Conservation (phyloP, 2,113 vertebrate species). For the Pygoscelis adeliae region DNA sequence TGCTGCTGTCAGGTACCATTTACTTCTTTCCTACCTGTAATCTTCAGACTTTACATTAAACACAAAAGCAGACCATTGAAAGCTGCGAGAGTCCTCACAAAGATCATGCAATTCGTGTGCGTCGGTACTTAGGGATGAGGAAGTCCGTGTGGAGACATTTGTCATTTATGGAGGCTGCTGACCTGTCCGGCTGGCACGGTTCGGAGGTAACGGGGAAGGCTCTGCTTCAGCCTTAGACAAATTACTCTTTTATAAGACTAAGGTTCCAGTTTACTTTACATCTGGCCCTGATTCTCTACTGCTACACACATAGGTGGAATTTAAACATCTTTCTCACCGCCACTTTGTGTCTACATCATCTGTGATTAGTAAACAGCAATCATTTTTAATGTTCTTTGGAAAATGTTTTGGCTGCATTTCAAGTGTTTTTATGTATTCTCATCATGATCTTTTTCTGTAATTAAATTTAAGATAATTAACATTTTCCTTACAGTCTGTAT, state of each 20-base stretch:
- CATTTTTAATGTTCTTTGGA: conserved; percentile 70
- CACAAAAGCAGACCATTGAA: not conserved
- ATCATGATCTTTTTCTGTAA: conserved; percentile 74
- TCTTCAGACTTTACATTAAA: not conserved
- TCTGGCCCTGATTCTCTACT: not conserved
- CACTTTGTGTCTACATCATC: conserved; percentile 45
- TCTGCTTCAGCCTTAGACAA: not conserved
- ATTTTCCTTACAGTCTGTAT: conserved; percentile 70
- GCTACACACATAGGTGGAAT: not conserved
- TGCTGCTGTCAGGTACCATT: not conserved
- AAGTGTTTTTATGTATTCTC: conserved; percentile 74
- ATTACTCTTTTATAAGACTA: not conserved
- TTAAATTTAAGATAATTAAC: conserved; percentile 80
- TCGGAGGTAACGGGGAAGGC: not conserved
- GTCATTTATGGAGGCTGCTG: not conserved
- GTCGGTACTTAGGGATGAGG: not conserved
- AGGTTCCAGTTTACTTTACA: not conserved
- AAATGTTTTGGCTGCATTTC: conserved; percentile 74
- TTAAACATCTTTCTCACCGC: not conserved
- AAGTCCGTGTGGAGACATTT: not conserved
- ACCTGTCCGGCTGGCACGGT: not conserved
- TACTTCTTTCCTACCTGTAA: not conserved
- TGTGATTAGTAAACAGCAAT: conserved; percentile 73
- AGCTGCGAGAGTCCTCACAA: not conserved
- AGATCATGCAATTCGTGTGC: not conserved